Percentiles rank a stretch among this genome's conserved stretches.
phyloP scores from a whole-genome alignment of 1,140 invertebrate species.

The Heterodera schachtii region DNA sequence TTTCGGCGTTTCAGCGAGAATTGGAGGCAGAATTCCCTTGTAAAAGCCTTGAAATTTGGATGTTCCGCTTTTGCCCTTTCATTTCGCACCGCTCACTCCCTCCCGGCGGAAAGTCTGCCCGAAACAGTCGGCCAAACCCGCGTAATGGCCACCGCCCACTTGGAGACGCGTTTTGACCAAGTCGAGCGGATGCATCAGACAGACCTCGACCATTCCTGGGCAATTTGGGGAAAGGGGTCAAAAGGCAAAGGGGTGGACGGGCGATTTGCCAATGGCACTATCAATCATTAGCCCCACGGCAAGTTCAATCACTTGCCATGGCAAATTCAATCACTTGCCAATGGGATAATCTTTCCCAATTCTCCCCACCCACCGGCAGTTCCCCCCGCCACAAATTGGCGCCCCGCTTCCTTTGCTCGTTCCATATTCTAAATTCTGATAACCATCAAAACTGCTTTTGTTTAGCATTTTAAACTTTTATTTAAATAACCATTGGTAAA shows the following conservation, averaged over 20 bases:
- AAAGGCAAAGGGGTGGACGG: too few relatives aligned
- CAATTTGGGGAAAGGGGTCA: background rate
- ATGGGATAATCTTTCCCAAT: background rate
- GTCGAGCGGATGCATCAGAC: slow-evolving; percentile 91
- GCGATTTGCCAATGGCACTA: too few relatives aligned
- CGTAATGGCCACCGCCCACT: slow-evolving; percentile 77
- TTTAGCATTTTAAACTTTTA: background rate
- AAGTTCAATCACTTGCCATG: too few relatives aligned
- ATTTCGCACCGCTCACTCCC: slow-evolving; percentile 66
- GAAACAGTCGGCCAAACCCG: slow-evolving; percentile 82
- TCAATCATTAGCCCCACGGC: too few relatives aligned
- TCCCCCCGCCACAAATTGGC: slow-evolving; percentile 84
- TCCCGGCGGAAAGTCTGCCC: slow-evolving; percentile 83
- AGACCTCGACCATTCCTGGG: slow-evolving; percentile 82
- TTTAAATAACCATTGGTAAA: background rate
- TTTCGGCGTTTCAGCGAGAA: slow-evolving; percentile 91
- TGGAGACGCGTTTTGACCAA: slow-evolving; percentile 86
- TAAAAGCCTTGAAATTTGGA: slow-evolving; percentile 68
- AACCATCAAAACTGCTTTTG: background rate
- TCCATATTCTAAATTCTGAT: slow-evolving; percentile 42
- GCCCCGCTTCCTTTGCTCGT: slow-evolving; percentile 70
- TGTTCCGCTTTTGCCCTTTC: slow-evolving; percentile 24
- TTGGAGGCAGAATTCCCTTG: slow-evolving; percentile 88
- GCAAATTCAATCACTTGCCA: too few relatives aligned
- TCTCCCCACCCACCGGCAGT: slow-evolving; percentile 74